Conservation (phyloP, 2,888 invertebrate genomes). For the Nomada hirtipes region DNA sequence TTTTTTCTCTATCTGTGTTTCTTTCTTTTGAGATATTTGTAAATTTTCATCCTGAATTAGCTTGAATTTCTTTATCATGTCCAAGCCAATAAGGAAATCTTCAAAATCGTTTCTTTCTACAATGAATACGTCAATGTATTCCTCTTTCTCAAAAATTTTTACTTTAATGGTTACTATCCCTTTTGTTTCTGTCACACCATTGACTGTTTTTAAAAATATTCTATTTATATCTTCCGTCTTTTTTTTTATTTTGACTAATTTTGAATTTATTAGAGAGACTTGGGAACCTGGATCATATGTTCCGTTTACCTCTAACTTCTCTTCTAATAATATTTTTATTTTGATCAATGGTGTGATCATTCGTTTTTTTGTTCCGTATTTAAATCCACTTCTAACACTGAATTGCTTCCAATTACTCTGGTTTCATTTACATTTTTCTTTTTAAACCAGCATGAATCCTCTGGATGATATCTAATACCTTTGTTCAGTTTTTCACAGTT, state of each 20-base stretch:
- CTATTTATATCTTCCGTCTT: slow-evolving; percentile 49
- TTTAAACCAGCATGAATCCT: too few relatives aligned
- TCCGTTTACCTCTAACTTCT: slow-evolving; percentile 42
- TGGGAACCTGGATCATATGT: slow-evolving; percentile 66
- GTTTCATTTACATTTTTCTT: too few relatives aligned
- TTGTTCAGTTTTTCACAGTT: too few relatives aligned
- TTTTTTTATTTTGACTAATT: slow-evolving; percentile 53
- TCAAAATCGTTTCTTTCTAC: slow-evolving; percentile 61
- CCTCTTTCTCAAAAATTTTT: slow-evolving; percentile 69
- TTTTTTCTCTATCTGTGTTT: background rate
- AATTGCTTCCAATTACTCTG: too few relatives aligned
- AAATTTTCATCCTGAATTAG: slow-evolving; percentile 62
- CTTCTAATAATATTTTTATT: too few relatives aligned
- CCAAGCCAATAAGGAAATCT: slow-evolving; percentile 66
- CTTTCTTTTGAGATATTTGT: slow-evolving; percentile 61
- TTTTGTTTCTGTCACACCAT: slow-evolving; percentile 66
- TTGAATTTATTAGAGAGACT: slow-evolving; percentile 67
- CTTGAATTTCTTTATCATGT: slow-evolving; percentile 64
- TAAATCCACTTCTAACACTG: too few relatives aligned
- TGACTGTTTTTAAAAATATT: slow-evolving; percentile 60
- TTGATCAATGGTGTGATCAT: too few relatives aligned
- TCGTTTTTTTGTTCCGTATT: too few relatives aligned
- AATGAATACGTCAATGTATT: slow-evolving; percentile 60
- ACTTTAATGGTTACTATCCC: slow-evolving; percentile 62
- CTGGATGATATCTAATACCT: too few relatives aligned